A percentile compares a stretch with the other conserved stretches of the same genome.
phyloP scores from a whole-genome alignment of 2,113 vertebrate genomes.

The Psammodynastes pulverulentus region DNA sequence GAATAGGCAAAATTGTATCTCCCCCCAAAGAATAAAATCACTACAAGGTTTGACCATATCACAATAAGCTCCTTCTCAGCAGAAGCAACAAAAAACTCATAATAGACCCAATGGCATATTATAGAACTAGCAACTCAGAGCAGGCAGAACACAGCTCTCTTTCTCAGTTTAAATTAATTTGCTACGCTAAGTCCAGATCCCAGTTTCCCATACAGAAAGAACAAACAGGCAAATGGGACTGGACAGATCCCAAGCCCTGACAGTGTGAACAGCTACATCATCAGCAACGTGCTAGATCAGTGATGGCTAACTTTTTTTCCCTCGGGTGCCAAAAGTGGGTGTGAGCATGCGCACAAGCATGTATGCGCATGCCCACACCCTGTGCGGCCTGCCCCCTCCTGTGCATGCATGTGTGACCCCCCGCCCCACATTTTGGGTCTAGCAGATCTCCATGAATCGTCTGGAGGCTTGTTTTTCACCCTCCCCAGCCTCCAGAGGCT shows the following conservation, averaged over 20 bases:
- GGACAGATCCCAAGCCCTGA: neutral
- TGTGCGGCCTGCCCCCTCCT: too few relatives aligned
- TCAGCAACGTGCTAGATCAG: neutral
- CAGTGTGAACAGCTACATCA: neutral
- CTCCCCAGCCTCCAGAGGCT: too few relatives aligned
- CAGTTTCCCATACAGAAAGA: neutral
- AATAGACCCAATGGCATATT: neutral
- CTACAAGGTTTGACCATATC: neutral
- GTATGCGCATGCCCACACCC: too few relatives aligned
- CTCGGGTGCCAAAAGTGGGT: too few relatives aligned
- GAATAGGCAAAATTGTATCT: neutral
- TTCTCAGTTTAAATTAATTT: neutral
- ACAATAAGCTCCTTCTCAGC: neutral
- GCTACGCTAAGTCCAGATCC: neutral
- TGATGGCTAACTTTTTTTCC: too few relatives aligned
- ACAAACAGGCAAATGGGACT: neutral
- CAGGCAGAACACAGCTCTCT: neutral
- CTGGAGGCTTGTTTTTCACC: too few relatives aligned
- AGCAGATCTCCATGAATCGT: too few relatives aligned
- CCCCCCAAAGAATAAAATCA: neutral
- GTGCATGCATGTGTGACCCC: too few relatives aligned
- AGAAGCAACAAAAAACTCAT: neutral
- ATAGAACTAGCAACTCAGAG: neutral
- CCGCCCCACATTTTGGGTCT: too few relatives aligned
- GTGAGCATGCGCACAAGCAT: too few relatives aligned